Percentiles rank a stretch among this genome's conserved stretches.
phyloP scores from a whole-genome alignment of 1,140 invertebrate genomes.

The Euwallacea similis region DNA sequence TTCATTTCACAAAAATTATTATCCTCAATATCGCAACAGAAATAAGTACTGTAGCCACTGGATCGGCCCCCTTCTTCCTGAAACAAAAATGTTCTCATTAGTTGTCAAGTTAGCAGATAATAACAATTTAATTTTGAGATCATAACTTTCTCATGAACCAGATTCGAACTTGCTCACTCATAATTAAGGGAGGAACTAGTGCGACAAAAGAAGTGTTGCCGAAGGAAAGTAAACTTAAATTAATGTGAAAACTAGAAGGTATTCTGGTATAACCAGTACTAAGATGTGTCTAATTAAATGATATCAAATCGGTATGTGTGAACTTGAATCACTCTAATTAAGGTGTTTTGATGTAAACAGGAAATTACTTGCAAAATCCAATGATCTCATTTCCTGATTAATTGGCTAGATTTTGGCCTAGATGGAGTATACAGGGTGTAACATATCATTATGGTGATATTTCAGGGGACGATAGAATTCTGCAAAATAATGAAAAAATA shows the following conservation, averaged over 20 bases:
- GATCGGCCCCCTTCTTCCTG: not conserved
- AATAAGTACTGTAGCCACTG: not conserved
- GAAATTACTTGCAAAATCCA: no score
- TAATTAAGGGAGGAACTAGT: slow-evolving; percentile 7
- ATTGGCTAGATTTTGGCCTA: no score
- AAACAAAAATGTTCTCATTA: not conserved
- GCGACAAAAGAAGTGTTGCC: not conserved
- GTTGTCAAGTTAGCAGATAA: not conserved
- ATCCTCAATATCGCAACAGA: not conserved
- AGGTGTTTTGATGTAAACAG: no score
- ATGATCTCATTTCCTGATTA: no score
- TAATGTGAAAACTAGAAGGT: not conserved
- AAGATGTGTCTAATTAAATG: not conserved
- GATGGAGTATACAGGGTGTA: no score
- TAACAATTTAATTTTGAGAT: not conserved
- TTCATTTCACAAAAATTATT: not conserved
- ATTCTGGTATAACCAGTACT: not conserved
- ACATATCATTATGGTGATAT: no score
- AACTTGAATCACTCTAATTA: no score
- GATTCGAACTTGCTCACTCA: not conserved
- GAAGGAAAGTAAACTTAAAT: not conserved
- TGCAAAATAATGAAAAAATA: no score
- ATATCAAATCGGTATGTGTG: no score
- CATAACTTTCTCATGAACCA: slow-evolving; percentile 15
- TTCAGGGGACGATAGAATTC: no score